These are phyloP conservation scores for Leucania comma DNA, from an alignment of 2,888 invertebrate genomes.

Conservation along the genomic window DNA sequence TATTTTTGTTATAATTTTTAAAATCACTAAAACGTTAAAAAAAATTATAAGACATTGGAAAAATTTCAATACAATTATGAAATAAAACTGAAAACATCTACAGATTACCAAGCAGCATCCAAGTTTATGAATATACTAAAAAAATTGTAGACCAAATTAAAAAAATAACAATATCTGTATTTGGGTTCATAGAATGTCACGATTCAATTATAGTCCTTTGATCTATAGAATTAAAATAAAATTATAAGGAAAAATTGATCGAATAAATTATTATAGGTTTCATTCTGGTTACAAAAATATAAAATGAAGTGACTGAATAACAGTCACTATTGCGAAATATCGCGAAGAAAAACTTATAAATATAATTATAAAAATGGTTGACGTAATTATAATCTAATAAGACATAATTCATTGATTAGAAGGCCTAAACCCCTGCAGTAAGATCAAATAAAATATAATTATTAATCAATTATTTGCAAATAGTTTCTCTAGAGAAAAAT, in stretches of 20 bases:
- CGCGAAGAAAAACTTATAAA: conserved; percentile 8
- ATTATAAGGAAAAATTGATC: not conserved
- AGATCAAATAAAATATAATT: conserved; percentile 54
- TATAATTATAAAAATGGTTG: conserved; percentile 33
- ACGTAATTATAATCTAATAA: conserved; percentile 42
- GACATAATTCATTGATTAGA: conserved; percentile 64
- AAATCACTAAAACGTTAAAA: not conserved
- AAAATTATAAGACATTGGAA: not conserved
- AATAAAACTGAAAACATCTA: too few relatives aligned
- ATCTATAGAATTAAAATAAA: not conserved
- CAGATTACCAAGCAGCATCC: not conserved
- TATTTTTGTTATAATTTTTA: conserved; percentile 13
- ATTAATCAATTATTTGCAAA: conserved; percentile 66
- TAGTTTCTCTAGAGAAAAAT: conserved; percentile 69
- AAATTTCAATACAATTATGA: not conserved
- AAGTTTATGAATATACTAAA: not conserved
- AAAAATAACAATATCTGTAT: not conserved
- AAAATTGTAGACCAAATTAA: not conserved
- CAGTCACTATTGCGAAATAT: not conserved
- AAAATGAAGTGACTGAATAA: conserved; percentile 3
- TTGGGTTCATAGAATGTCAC: not conserved
- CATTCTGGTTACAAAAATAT: not conserved
- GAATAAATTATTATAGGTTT: not conserved
- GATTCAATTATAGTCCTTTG: not conserved
- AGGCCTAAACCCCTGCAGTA: conserved; percentile 76